Conservation (phyloP, 2,113 vertebrate species). For the Pelecanoides urinatrix region DNA sequence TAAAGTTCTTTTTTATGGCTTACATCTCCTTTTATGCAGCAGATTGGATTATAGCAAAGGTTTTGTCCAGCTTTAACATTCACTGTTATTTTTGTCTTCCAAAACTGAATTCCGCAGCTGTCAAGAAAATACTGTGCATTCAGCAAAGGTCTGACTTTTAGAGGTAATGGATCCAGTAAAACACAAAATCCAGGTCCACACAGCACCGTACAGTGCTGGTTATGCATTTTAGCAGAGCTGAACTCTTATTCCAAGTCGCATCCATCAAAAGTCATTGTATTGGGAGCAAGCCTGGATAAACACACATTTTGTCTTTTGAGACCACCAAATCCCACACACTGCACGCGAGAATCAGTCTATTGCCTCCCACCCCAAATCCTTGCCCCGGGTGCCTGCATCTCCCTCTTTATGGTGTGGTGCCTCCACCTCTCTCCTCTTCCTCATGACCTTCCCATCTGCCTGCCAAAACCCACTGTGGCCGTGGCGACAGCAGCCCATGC, state of each 20-base stretch:
- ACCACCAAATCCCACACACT: rapidly evolving
- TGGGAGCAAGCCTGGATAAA: neutral
- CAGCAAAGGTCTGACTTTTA: neutral
- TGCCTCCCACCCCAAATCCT: neutral
- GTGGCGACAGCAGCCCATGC: rapidly evolving
- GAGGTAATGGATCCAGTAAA: neutral
- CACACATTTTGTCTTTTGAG: neutral
- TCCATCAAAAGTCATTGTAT: neutral
- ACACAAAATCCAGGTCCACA: neutral
- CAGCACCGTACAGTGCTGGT: rapidly evolving
- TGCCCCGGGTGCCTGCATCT: neutral
- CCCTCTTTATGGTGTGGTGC: neutral
- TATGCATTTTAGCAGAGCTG: neutral
- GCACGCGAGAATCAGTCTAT: neutral
- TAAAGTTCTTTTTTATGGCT: neutral
- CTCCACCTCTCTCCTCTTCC: neutral
- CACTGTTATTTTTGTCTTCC: neutral
- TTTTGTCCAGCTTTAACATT: neutral
- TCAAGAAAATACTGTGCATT: neutral
- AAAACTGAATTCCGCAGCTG: neutral
- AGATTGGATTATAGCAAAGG: neutral
- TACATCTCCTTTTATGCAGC: neutral
- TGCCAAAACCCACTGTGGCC: neutral
- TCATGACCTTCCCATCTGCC: neutral
- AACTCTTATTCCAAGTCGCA: neutral